These are phyloP conservation scores for Onychomys arenicola DNA, from an alignment of 2,797 vertebrate species.

Conservation along the genomic window DNA sequence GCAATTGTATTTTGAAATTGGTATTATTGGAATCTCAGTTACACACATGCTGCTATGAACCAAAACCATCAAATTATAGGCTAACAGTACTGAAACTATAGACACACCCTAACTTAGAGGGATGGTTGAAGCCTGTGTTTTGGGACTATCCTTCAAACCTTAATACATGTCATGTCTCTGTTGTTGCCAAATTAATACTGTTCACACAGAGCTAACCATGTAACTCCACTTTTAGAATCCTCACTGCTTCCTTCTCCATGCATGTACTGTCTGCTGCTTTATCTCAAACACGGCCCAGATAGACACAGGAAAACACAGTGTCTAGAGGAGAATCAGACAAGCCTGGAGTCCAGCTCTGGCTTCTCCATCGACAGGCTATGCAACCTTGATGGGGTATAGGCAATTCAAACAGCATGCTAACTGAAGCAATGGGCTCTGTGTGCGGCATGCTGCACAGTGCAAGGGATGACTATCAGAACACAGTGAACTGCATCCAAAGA, in stretches of 20 bases:
- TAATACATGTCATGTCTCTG: background rate
- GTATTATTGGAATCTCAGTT: background rate
- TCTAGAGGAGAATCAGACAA: background rate
- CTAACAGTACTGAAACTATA: background rate
- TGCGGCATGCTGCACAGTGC: background rate
- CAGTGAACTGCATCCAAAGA: background rate
- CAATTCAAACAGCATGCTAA: background rate
- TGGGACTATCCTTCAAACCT: background rate
- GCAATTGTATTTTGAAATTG: background rate
- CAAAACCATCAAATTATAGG: background rate
- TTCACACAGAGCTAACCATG: background rate
- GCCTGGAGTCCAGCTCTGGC: background rate
- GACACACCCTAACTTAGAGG: background rate
- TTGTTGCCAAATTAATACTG: background rate
- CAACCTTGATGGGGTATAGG: background rate
- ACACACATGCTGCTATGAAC: background rate
- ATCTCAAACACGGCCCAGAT: background rate
- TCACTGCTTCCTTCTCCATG: background rate
- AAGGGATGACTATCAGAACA: background rate
- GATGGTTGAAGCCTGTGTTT: background rate
- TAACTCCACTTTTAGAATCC: background rate
- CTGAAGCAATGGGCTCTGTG: background rate
- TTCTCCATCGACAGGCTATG: background rate
- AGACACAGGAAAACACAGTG: background rate
- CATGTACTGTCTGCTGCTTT: background rate